Evolutionary conservation across 2,888 invertebrate species (phyloP), one percentile per base, ranked within the genome.

Genomic region (Phalera bucephala): DNA sequence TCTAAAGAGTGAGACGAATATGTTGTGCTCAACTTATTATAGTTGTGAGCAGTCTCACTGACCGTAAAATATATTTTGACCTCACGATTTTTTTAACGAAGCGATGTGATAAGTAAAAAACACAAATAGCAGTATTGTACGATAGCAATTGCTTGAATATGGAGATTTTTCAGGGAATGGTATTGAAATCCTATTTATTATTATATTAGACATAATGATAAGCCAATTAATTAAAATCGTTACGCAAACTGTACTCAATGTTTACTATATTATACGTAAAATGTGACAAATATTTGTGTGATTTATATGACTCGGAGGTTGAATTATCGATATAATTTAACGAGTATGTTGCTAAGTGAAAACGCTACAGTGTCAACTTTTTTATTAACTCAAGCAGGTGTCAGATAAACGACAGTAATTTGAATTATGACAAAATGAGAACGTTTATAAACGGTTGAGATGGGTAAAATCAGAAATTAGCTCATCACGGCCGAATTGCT

Each of bases 31-130:
- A 30, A 26, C 10, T 42, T 35, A 14, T 27, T 25, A 3, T 26
- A 6, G 11, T 5, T 20, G n/a, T n/a, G 1, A 33, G 14, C 17
- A 23, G 13, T 21, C 10, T 2, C 14, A 33, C 8, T 12, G 9
- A 26, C 15, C 19, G n/a, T n/a, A 25, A 32, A 15, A 26, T 26
- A 15, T 11, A 29, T n/a, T 33, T 22, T 32, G 13, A 19, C 30
- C 23, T 32, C 6, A 27, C 11, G n/a, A 8, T 37, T n/a, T 39
- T 34, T 28, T 17, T 40, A 33, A 12, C 13, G 9, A 40, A 38
- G 31, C 26, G 14, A 35, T 31, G 36, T 31, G 37, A 51, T 44
- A 41, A 30, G 14, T n/a, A n/a, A n/a, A n/a, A 17, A 33, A 36
- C 28, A 13, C 10, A 22, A 19, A 12, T 35, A 2, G 36, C 33